These are phyloP conservation scores for Polyommatus icarus DNA, from an alignment of 2,888 invertebrate genomes.

Conservation along the genomic window DNA sequence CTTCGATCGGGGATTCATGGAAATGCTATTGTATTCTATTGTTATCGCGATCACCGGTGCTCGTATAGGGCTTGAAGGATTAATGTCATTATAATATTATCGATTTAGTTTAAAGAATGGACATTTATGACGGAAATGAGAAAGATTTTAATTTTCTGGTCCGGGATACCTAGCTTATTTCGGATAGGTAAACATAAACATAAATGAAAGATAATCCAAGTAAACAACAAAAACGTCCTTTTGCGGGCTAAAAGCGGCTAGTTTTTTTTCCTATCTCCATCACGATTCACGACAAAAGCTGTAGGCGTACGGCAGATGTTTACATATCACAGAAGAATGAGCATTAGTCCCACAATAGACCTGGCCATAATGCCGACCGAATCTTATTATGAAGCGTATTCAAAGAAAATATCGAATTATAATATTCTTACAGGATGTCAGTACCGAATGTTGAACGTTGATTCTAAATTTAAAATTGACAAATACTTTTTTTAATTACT, in stretches of 20 bases:
- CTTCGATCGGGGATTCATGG: no score
- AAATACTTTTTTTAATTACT: background rate
- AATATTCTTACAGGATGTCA: conserved; percentile 2
- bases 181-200: background rate
- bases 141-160: background rate
- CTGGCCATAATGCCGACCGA: conserved; percentile 60
- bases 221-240: background rate
- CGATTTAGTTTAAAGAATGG: background rate
- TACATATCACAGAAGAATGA: conserved; percentile 56
- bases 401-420: conserved; percentile 34
- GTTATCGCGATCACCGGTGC: no score
- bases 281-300: conserved; percentile 43
- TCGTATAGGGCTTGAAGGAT: no score
- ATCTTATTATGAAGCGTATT: conserved; percentile 61
- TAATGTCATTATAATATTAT: background rate
- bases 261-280: conserved; percentile 27
- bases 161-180: background rate
- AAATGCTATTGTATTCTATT: no score
- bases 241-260: conserved; percentile 11
- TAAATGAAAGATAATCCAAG: background rate
- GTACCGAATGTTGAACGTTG: background rate
- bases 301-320: conserved; percentile 68
- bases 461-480: conserved; percentile 3
- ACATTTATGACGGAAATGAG: background rate
- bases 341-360: conserved; percentile 59